Percentiles rank a stretch among this genome's conserved stretches.
Evolutionary conservation across 2,113 vertebrate genomes (phyloP).

Genomic region (Vombatus ursinus): DNA sequence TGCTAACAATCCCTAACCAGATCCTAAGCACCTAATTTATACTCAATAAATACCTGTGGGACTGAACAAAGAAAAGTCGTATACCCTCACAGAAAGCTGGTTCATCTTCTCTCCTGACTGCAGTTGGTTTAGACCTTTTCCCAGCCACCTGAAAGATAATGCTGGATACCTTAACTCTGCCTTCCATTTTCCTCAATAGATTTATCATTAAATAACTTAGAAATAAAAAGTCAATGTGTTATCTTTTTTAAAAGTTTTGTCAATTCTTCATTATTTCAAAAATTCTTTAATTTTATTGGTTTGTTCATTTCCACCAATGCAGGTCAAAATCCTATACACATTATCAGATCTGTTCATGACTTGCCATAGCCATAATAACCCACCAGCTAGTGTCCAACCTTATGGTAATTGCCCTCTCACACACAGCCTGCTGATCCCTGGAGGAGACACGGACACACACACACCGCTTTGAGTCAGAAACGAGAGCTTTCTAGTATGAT

Average conservation of each 20-base stretch:
- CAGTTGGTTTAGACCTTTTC: neutral
- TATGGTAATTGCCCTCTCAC: too few relatives aligned
- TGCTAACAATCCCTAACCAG: neutral
- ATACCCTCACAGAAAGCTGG: neutral
- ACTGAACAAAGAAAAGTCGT: neutral
- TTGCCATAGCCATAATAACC: neutral
- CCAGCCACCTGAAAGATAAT: neutral
- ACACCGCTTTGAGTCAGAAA: neutral
- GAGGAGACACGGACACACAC: neutral
- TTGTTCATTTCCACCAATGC: neutral
- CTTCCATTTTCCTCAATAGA: constrained; percentile 4
- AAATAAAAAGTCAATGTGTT: constrained; percentile 26
- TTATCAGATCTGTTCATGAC: neutral
- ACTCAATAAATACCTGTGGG: neutral
- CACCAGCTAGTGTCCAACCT: neutral
- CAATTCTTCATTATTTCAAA: neutral
- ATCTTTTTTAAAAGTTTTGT: constrained; percentile 10
- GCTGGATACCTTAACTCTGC: neutral
- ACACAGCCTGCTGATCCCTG: too few relatives aligned
- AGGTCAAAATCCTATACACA: neutral
- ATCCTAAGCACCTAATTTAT: neutral
- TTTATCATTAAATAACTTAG: neutral
- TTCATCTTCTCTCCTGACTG: neutral
- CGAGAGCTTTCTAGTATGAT: too few relatives aligned
- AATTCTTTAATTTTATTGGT: neutral